Evolutionary conservation across 1,140 invertebrate genomes (phyloP).

Genomic region (Procambarus clarkii): DNA sequence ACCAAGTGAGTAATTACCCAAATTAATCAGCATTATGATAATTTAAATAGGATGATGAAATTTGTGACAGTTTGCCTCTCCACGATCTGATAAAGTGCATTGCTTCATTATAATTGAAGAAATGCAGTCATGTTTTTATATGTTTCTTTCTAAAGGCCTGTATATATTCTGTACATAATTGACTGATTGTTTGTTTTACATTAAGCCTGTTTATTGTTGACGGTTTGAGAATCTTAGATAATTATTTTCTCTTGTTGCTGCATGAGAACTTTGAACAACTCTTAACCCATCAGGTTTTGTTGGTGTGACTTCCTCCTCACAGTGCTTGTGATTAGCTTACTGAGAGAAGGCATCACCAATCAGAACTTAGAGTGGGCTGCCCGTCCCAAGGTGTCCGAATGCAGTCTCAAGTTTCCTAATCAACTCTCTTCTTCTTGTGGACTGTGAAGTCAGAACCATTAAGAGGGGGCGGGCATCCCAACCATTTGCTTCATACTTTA

Average conservation of each 20-base stretch:
- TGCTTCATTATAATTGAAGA: constrained; percentile 65
- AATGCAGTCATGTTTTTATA: constrained; percentile 68
- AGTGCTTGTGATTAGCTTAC: constrained; percentile 43
- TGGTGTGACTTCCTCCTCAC: constrained; percentile 45
- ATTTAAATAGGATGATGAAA: constrained; percentile 63
- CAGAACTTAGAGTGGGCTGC: constrained; percentile 63
- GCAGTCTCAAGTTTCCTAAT: constrained; percentile 58
- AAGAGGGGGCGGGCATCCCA: constrained; percentile 63
- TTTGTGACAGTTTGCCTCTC: constrained; percentile 67
- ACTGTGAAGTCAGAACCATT: constrained; percentile 29
- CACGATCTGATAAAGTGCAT: constrained; percentile 67
- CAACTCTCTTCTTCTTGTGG: constrained; percentile 54
- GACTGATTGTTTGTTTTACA: constrained; percentile 71
- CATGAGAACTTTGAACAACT: constrained; percentile 69
- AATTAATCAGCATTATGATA: constrained; percentile 66
- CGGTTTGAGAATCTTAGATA: constrained; percentile 71
- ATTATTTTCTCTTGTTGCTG: constrained; percentile 70
- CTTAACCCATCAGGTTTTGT: constrained; percentile 67
- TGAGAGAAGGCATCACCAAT: constrained; percentile 54
- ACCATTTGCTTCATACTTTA: constrained; percentile 66
- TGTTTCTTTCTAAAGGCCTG: constrained; percentile 63
- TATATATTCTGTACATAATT: constrained; percentile 70
- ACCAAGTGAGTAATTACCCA: constrained; percentile 60
- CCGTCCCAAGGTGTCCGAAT: constrained; percentile 58
- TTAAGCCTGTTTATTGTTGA: constrained; percentile 71